phyloP scores from a whole-genome alignment of 2,888 invertebrate genomes.

The Drosophila anomelani region DNA sequence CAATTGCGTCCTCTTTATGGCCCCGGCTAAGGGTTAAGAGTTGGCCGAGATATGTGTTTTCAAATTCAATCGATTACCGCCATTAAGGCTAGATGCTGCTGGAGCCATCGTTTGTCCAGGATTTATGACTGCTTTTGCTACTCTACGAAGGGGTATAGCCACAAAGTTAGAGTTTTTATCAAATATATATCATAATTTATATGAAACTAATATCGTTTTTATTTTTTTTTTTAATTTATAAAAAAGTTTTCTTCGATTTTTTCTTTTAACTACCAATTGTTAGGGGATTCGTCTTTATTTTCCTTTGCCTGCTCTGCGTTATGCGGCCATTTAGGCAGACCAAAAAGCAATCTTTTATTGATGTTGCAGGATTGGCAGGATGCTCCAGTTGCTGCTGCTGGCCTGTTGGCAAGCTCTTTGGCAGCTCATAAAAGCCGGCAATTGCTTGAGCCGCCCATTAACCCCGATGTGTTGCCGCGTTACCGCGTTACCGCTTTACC shows the following conservation, averaged over 20 bases:
- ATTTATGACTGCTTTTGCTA: slow-evolving; percentile 16
- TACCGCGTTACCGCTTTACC: slow-evolving; percentile 36
- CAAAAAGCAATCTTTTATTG: slow-evolving; percentile 36
- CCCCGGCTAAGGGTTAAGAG: slow-evolving; percentile 7
- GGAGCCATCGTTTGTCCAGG: not conserved
- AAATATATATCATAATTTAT: too few species aligned
- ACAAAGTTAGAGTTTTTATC: not conserved
- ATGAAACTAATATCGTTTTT: not conserved
- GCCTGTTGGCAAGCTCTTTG: slow-evolving; percentile 46
- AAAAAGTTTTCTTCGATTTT: not conserved
- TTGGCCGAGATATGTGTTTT: slow-evolving; percentile 8
- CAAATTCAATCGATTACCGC: slow-evolving; percentile 35
- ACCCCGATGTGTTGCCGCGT: slow-evolving; percentile 64
- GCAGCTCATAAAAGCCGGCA: slow-evolving; percentile 48
- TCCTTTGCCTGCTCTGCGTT: not conserved
- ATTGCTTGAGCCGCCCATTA: slow-evolving; percentile 68
- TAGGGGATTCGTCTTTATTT: not conserved
- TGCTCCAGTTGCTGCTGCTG: not conserved
- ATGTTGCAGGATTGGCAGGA: slow-evolving; percentile 20
- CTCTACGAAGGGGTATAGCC: not conserved
- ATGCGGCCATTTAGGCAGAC: slow-evolving; percentile 16
- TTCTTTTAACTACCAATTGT: not conserved
- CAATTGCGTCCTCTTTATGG: not conserved
- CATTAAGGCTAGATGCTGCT: slow-evolving; percentile 9
- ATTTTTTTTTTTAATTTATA: not conserved